A percentile compares a stretch with the other conserved stretches of the same genome.
These are phyloP conservation scores for Sphaerophoria taeniata DNA, from an alignment of 2,888 invertebrate genomes.

Conservation along the genomic window DNA sequence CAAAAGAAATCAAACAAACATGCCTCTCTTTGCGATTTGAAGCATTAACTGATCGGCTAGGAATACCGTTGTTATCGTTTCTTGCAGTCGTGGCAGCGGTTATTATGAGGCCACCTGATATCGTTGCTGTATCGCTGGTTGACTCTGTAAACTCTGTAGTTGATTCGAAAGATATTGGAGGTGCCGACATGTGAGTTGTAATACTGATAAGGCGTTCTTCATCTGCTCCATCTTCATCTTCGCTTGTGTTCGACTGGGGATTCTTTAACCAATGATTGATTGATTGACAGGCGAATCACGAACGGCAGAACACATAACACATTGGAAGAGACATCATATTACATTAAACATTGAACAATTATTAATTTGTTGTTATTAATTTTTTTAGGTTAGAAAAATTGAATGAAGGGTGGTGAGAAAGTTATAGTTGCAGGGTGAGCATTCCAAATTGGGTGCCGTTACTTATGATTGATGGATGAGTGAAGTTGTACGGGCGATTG, in stretches of 20 bases:
- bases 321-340: slow-evolving; percentile 63
- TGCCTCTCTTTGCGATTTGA: slow-evolving; percentile 71
- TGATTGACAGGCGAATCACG: slow-evolving; percentile 17
- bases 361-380: slow-evolving; percentile 13
- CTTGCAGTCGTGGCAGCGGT: slow-evolving; percentile 37
- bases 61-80: slow-evolving; percentile 63
- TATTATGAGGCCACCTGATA: slow-evolving; percentile 25
- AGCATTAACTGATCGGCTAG: slow-evolving; percentile 64
- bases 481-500: not conserved
- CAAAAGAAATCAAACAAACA: slow-evolving; percentile 54
- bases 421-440: not conserved
- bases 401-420: slow-evolving; percentile 47
- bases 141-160: slow-evolving; percentile 3
- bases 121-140: slow-evolving; percentile 20
- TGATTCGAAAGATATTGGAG: slow-evolving; percentile 36
- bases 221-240: slow-evolving; percentile 50
- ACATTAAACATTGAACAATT: slow-evolving; percentile 58
- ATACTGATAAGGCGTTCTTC: slow-evolving; percentile 67
- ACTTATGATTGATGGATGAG: slow-evolving; percentile 12
- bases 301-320: slow-evolving; percentile 48
- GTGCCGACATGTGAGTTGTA: slow-evolving; percentile 43
- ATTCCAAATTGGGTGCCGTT: slow-evolving; percentile 47
- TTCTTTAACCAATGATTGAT: not conserved
- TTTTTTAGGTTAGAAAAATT: slow-evolving; percentile 28
- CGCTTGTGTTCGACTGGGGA: slow-evolving; percentile 4